Conservation (phyloP, 2,113 vertebrate species). For the Connochaetes taurinus region DNA sequence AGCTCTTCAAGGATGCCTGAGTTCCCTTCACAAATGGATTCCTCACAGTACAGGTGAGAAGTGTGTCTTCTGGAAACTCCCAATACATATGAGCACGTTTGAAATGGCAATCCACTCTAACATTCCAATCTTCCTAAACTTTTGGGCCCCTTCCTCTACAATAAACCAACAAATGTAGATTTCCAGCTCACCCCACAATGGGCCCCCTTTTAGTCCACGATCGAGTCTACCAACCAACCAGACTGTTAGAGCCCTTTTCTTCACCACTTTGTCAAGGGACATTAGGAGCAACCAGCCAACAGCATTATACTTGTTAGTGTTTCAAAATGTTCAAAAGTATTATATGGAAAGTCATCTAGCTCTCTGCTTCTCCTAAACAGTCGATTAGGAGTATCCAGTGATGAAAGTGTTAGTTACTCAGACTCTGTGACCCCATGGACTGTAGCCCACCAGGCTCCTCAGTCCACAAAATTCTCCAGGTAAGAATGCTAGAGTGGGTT, state of each 20-base stretch:
- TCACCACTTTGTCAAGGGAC: neutral
- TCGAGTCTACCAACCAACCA: neutral
- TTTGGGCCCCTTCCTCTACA: neutral
- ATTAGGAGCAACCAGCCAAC: neutral
- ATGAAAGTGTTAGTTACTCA: neutral
- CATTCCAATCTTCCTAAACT: neutral
- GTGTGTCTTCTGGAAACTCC: neutral
- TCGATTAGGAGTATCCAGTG: neutral
- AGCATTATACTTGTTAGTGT: neutral
- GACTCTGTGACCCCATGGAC: neutral
- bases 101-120: neutral
- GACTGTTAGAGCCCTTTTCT: neutral
- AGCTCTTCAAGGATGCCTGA: neutral
- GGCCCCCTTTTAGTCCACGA: neutral
- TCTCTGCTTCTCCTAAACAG: neutral
- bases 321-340: neutral
- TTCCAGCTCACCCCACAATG: neutral
- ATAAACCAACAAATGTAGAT: neutral
- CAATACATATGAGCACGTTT: neutral
- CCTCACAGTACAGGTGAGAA: neutral
- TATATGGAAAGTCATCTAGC: neutral
- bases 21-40: neutral
- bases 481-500: neutral
- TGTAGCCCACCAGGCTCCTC: neutral
- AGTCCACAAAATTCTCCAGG: neutral